These are phyloP conservation scores for Mus musculus DNA, from an alignment of 2,113 vertebrate genomes.

Conservation along the genomic window DNA sequence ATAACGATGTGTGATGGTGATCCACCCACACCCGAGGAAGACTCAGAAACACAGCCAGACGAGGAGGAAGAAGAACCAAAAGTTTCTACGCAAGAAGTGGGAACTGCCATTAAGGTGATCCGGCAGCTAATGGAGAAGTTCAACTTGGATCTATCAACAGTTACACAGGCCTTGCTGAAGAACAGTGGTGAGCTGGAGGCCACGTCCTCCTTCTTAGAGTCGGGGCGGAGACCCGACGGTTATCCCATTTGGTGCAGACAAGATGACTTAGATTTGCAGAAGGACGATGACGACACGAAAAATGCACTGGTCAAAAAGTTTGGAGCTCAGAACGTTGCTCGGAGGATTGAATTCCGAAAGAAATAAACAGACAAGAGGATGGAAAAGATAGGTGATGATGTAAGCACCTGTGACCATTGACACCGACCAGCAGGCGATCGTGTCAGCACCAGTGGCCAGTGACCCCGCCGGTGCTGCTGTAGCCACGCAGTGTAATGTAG, in stretches of 20 bases:
- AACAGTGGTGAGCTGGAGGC: slow-evolving; percentile 91
- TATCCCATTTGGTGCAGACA: slow-evolving; percentile 87
- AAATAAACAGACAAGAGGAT: slow-evolving; percentile 77
- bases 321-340: slow-evolving; percentile 88
- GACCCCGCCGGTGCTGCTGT: slow-evolving; percentile 1
- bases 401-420: slow-evolving; percentile 34
- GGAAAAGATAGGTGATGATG: background rate
- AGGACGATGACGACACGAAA: slow-evolving; percentile 77
- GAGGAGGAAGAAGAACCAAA: slow-evolving; percentile 74
- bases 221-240: slow-evolving; percentile 86
- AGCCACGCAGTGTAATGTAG: slow-evolving; percentile 19
- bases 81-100: slow-evolving; percentile 77
- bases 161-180: slow-evolving; percentile 94
- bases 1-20: slow-evolving; percentile 81
- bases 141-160: slow-evolving; percentile 88
- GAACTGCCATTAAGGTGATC: slow-evolving; percentile 85
- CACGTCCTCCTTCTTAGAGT: slow-evolving; percentile 87
- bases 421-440: background rate
- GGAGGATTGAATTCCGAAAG: slow-evolving; percentile 86
- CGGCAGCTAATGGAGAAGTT: slow-evolving; percentile 89
- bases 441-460: slow-evolving; percentile 29
- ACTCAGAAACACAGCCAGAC: slow-evolving; percentile 70
- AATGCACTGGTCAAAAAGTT: slow-evolving; percentile 86
- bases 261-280: slow-evolving; percentile 88
- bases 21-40: slow-evolving; percentile 72